These are phyloP conservation scores for Galago senegalensis DNA, from an alignment of 2,797 vertebrate species.

Conservation along the genomic window DNA sequence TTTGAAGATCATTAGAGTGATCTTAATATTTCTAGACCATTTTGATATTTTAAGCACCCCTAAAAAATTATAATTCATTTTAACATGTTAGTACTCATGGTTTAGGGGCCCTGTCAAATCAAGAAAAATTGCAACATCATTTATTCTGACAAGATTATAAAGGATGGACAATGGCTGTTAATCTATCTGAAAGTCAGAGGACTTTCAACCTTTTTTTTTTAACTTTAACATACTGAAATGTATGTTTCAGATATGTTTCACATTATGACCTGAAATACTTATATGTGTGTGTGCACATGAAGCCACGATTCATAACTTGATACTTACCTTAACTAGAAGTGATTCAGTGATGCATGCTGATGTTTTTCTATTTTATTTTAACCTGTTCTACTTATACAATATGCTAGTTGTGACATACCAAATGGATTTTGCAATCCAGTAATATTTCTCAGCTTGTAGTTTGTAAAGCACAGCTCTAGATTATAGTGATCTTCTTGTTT, in stretches of 20 bases:
- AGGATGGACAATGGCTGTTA: slow-evolving; percentile 21
- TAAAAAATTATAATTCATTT: slow-evolving; percentile 43
- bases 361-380: neutral
- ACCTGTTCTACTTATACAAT: slow-evolving; percentile 1
- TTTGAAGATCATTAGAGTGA: neutral
- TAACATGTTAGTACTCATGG: neutral
- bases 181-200: slow-evolving; percentile 23
- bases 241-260: neutral
- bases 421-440: slow-evolving; percentile 19
- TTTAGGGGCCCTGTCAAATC: slow-evolving; percentile 12
- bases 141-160: slow-evolving; percentile 51
- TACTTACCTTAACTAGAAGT: neutral
- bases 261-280: neutral
- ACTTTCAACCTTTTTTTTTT: neutral
- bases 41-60: neutral
- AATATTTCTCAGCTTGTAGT: neutral
- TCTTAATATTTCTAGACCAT: neutral
- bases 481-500: neutral
- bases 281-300: neutral
- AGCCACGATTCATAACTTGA: neutral
- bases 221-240: neutral
- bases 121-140: slow-evolving; percentile 14
- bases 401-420: neutral
- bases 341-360: neutral
- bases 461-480: slow-evolving; percentile 1